Base-by-base conservation (phyloP, 2,888 invertebrate species). In the Erebia palarica region DNA sequence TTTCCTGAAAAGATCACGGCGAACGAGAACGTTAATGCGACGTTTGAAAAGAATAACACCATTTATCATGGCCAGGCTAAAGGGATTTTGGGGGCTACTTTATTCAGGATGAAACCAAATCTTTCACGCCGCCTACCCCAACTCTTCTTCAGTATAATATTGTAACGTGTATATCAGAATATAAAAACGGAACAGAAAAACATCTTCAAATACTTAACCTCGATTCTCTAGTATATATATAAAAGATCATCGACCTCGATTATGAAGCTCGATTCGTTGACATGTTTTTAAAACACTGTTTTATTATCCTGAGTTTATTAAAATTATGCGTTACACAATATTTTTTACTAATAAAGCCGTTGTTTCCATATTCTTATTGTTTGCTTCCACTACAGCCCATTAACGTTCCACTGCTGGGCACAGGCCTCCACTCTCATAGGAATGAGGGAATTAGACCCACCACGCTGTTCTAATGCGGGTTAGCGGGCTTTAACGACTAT, bases 1-100 rank as follows among this genome's bases (percentile, higher is more conserved):
- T 81, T 82, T 81, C 78, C 78, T 76, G 78, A 78, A 81, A 78
- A 84, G 86, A 87, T 87, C 85, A 83, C 80, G 82, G 79, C 36
- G 7, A 36, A 36, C 36, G 36, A 36, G 7, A 81, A 81, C 77
- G 80, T 86, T 87, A 87, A 87, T 86, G 84, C 85, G 86, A 85
- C 84, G 70, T 80, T 79, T 87, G 86, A 86, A 86, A 86, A 86
- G 89, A 88, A 90, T 86, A 89, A 88, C 88, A 88, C 85, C 89
- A 91, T 91, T 88, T 87, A 90, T 91, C 91, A 90, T 85, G 78
- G 82, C 78, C 78, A 79, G 84, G 89, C 89, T 90, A 88, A 88
- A 86, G 88, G 89, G 91, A 90, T 89, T 86, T 81, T 76, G 81
- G 82, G 80, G 81, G 82, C 83, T 81, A 81, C 83, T 82, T 85